A percentile compares a stretch with the other conserved stretches of the same genome.
These are phyloP conservation scores for Erpobdella octoculata DNA, from an alignment of 2,888 invertebrate genomes.

Conservation along the genomic window DNA sequence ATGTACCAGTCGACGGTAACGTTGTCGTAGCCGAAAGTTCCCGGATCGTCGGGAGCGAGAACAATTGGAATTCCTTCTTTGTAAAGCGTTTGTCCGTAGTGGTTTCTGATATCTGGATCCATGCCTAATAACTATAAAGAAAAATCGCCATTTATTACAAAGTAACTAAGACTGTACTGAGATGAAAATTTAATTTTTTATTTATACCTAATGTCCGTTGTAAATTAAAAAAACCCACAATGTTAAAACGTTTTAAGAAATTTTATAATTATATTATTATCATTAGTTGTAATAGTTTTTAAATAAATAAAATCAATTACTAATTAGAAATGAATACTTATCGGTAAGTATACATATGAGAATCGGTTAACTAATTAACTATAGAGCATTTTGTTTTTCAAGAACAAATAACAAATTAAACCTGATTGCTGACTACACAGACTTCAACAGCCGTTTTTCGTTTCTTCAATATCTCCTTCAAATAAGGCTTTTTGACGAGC, in stretches of 20 bases:
- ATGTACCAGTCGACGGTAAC: conserved; percentile 40
- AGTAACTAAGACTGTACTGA: no score
- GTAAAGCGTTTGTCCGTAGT: conserved; percentile 19
- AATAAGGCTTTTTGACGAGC: conserved; percentile 37
- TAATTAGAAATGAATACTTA: no score
- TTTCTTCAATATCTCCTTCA: conserved; percentile 23
- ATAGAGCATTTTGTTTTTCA: no score
- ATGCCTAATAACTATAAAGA: conserved; percentile 23
- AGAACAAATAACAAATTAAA: conserved; percentile 20
- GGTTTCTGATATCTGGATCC: conserved; percentile 21
- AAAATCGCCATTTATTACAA: no score
- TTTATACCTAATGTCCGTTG: no score
- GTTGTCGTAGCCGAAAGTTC: conserved; percentile 40
- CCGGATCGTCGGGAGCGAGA: conserved; percentile 39
- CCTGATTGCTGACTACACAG: conserved; percentile 35
- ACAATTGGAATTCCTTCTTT: conserved; percentile 38
- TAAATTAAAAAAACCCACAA: no score
- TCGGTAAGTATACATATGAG: no score
- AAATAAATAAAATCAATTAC: background rate
- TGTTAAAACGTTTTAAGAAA: no score
- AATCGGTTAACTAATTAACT: no score
- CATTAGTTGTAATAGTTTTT: background rate
- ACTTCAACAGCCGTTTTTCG: conserved; percentile 36
- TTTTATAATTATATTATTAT: background rate
- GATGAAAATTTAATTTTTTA: no score